phyloP scores from a whole-genome alignment of 2,888 invertebrate genomes.

The Ctenicera cuprea region DNA sequence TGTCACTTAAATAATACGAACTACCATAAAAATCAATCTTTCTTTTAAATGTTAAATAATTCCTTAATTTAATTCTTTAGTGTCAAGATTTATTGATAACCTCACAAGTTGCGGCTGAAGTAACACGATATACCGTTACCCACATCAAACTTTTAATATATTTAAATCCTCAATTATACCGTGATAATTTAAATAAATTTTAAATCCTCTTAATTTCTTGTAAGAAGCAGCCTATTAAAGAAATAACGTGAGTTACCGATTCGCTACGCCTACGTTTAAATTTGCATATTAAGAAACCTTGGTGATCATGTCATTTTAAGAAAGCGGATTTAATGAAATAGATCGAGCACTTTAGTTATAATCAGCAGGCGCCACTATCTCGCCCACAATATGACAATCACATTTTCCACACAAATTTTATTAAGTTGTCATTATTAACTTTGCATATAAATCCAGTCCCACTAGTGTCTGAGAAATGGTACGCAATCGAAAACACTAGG shows the following conservation, averaged over 20 bases:
- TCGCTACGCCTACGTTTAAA: neutral
- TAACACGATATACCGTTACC: too few species aligned
- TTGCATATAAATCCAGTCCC: neutral
- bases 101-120: too few species aligned
- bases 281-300: slow-evolving; percentile 21
- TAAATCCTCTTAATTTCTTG: too few species aligned
- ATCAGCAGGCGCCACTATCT: slow-evolving; percentile 25
- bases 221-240: too few species aligned
- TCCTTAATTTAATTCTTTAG: too few species aligned
- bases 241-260: neutral
- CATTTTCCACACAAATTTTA: neutral
- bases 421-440: slow-evolving; percentile 18
- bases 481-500: neutral
- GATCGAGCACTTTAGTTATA: neutral
- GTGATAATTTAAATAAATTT: too few species aligned
- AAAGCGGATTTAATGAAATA: slow-evolving; percentile 9
- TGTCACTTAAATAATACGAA: too few species aligned
- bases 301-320: slow-evolving; percentile 12
- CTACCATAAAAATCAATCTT: too few species aligned
- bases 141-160: too few species aligned
- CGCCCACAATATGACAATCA: slow-evolving; percentile 10
- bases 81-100: too few species aligned
- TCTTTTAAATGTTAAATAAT: too few species aligned
- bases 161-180: too few species aligned
- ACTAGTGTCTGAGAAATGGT: neutral